These are phyloP conservation scores for Ochotona princeps DNA, from an alignment of 2,113 vertebrate species.

Conservation along the genomic window DNA sequence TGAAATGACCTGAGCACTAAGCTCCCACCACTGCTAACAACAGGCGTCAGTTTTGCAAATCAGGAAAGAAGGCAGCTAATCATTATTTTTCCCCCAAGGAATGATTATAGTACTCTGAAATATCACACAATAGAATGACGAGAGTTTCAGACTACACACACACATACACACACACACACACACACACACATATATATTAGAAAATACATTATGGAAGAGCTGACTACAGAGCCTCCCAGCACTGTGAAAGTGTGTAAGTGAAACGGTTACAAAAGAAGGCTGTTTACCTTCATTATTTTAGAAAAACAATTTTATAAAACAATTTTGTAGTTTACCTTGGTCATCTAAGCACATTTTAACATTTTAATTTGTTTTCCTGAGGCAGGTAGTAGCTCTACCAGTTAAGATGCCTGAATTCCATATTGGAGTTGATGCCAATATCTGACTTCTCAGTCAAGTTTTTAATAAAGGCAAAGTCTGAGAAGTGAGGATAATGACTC, in stretches of 20 bases:
- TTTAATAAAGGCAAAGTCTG: too few relatives aligned
- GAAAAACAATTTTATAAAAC: constrained; percentile 7
- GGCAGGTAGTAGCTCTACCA: too few relatives aligned
- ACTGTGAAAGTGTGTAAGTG: background rate
- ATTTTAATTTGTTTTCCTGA: background rate
- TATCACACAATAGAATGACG: background rate
- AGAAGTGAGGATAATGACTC: too few relatives aligned
- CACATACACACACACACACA: too few relatives aligned
- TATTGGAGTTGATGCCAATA: background rate
- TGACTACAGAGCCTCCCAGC: background rate
- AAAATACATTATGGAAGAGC: background rate
- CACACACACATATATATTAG: background rate
- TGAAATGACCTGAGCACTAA: background rate
- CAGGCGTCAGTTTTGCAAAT: background rate
- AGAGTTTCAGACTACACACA: background rate
- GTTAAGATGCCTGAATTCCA: background rate
- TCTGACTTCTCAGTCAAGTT: too few relatives aligned
- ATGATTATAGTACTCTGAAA: background rate
- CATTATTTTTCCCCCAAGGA: background rate
- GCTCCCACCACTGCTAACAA: background rate
- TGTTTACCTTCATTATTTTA: background rate
- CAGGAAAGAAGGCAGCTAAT: background rate
- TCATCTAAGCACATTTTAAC: background rate
- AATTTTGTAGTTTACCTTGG: background rate
- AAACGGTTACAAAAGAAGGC: background rate